A percentile compares a stretch with the other conserved stretches of the same genome.
Evolutionary conservation across 2,113 vertebrate species (phyloP).

Genomic region (Alaudala cheleensis): DNA sequence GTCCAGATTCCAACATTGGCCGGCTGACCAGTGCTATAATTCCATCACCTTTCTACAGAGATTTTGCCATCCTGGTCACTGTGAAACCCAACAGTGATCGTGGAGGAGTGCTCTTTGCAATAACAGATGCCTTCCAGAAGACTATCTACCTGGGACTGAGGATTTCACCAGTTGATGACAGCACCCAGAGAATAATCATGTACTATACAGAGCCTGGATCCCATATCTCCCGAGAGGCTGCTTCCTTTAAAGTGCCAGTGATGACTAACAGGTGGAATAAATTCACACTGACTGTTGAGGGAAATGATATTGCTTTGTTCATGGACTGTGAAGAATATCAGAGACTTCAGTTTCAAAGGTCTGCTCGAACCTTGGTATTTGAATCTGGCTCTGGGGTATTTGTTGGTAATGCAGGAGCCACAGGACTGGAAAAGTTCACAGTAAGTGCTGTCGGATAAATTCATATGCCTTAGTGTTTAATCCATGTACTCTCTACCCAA

Average conservation of each 20-base stretch:
- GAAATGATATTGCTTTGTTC: constrained; percentile 80
- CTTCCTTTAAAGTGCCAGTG: constrained; percentile 87
- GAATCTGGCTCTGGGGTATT: constrained; percentile 92
- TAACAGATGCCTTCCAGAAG: constrained; percentile 90
- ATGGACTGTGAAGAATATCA: constrained; percentile 92
- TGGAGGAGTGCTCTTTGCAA: constrained; percentile 89
- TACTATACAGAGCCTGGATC: constrained; percentile 89
- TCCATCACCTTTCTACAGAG: constrained; percentile 82
- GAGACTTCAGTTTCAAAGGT: constrained; percentile 78
- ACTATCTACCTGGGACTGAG: constrained; percentile 87
- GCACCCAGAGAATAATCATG: constrained; percentile 82
- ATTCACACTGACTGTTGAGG: constrained; percentile 85
- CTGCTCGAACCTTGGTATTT: constrained; percentile 77
- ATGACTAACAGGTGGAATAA: constrained; percentile 90
- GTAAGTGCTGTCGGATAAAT: constrained; percentile 76
- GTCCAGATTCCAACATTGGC: constrained; percentile 86
- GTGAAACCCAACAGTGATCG: constrained; percentile 80
- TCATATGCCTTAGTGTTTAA: background rate
- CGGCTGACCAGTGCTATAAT: constrained; percentile 86
- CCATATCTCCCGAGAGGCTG: constrained; percentile 79
- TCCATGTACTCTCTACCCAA: background rate
- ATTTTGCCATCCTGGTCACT: constrained; percentile 84
- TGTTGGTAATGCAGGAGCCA: constrained; percentile 90
- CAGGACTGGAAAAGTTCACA: constrained; percentile 85
- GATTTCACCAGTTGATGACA: constrained; percentile 83